Percentiles rank a stretch among this genome's conserved stretches.
phyloP scores from a whole-genome alignment of 2,888 invertebrate species.

The Archips crataeganus region DNA sequence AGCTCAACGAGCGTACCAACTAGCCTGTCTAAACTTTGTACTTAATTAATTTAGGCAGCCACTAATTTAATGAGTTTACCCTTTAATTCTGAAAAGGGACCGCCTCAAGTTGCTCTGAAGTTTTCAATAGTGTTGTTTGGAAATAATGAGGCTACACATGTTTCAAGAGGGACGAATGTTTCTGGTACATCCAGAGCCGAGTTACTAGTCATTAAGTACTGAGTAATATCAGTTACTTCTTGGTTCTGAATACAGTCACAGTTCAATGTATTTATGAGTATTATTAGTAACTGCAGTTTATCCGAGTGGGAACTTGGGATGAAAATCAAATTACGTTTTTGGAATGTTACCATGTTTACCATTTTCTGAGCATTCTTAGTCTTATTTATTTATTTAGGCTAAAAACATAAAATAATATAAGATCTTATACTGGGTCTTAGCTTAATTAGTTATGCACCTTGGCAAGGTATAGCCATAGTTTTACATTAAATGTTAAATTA shows the following conservation, averaged over 20 bases:
- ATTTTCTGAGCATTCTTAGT: background rate
- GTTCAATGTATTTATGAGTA: background rate
- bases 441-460: too few relatives aligned
- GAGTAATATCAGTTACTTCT: too few relatives aligned
- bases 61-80: slow-evolving; percentile 33
- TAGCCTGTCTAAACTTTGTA: slow-evolving; percentile 35
- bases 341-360: too few relatives aligned
- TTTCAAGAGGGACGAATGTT: background rate
- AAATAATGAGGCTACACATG: slow-evolving; percentile 4
- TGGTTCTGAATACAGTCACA: background rate
- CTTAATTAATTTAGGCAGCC: slow-evolving; percentile 32
- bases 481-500: too few relatives aligned
- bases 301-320: too few relatives aligned
- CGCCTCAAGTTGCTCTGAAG: slow-evolving; percentile 25
- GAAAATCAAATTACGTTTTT: too few relatives aligned
- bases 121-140: slow-evolving; percentile 29
- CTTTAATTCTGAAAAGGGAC: slow-evolving; percentile 32
- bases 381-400: too few relatives aligned
- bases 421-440: too few relatives aligned
- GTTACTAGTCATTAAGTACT: background rate
- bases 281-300: too few relatives aligned
- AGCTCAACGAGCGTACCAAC: slow-evolving; percentile 14
- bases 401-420: too few relatives aligned
- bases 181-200: background rate
- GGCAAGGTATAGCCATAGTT: too few relatives aligned